phyloP scores from a whole-genome alignment of 2,888 invertebrate genomes.

The Candidula unifasciata region DNA sequence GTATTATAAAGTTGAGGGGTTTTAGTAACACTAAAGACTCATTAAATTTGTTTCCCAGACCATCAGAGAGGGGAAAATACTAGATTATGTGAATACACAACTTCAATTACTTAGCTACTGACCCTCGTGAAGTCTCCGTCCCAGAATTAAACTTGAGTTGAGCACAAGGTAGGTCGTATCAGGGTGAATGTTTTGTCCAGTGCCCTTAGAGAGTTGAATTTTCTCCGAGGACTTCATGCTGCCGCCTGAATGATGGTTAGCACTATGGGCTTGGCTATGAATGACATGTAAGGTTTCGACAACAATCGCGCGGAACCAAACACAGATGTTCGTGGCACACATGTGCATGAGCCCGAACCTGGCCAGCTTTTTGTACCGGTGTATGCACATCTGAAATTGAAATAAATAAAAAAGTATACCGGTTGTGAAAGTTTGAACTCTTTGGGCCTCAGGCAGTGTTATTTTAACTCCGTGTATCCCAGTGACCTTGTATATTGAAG shows the following conservation, averaged over 20 bases:
- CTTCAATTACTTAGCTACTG: neutral
- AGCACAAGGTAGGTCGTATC: neutral
- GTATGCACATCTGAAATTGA: conserved; percentile 84
- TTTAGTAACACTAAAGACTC: too few relatives aligned
- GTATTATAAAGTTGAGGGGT: too few relatives aligned
- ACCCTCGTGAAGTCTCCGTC: conserved; percentile 51
- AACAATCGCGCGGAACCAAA: conserved; percentile 95
- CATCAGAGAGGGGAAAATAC: too few relatives aligned
- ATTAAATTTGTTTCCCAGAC: too few relatives aligned
- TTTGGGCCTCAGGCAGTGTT: too few relatives aligned
- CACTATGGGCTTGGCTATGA: conserved; percentile 60
- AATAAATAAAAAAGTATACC: too few relatives aligned
- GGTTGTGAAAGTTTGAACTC: too few relatives aligned
- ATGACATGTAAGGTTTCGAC: conserved; percentile 98
- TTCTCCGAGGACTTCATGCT: neutral
- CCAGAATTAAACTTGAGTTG: neutral
- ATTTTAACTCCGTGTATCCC: too few relatives aligned
- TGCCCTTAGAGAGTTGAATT: neutral
- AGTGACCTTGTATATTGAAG: too few relatives aligned
- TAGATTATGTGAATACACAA: too few relatives aligned
- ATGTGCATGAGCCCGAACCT: conserved; percentile 98
- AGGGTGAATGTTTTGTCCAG: neutral
- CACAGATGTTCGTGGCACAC: conserved; percentile 96
- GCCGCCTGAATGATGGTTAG: conserved; percentile 7
- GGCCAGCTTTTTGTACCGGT: conserved; percentile 96